Conservation (phyloP, 2,888 invertebrate species). For the Bursaphelenchus okinawaensis region DNA sequence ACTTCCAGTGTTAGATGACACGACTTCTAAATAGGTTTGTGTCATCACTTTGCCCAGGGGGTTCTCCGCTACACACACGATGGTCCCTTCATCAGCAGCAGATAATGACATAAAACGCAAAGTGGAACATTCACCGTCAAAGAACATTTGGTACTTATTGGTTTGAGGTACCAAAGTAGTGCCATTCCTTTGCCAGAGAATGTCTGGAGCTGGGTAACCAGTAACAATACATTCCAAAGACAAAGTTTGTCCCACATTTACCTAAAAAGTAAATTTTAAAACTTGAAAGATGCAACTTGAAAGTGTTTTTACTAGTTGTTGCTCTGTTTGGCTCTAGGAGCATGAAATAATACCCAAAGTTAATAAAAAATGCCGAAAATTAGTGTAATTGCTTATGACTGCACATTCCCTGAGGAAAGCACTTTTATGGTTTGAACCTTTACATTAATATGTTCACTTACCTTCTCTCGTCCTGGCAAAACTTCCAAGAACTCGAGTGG, state of each 20-base stretch:
- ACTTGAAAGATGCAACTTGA: constrained; percentile 4
- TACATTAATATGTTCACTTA: too few species aligned
- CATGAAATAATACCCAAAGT: constrained; percentile 5
- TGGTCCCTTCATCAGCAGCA: constrained; percentile 26
- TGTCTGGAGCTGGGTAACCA: constrained; percentile 49
- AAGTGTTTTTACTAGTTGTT: neutral
- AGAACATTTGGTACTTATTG: constrained; percentile 42
- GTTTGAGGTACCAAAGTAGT: constrained; percentile 41
- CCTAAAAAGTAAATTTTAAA: too few species aligned
- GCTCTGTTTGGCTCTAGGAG: neutral
- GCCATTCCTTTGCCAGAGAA: constrained; percentile 51
- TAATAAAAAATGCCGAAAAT: too few species aligned
- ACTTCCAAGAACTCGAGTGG: constrained; percentile 52
- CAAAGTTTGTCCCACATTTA: constrained; percentile 38
- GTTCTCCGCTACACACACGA: constrained; percentile 31
- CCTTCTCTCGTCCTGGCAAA: constrained; percentile 44
- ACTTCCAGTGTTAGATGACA: constrained; percentile 27
- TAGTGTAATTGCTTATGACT: too few species aligned
- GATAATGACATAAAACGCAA: constrained; percentile 37
- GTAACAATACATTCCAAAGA: constrained; percentile 53
- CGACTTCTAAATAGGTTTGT: constrained; percentile 43
- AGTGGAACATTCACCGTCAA: constrained; percentile 56
- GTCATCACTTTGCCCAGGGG: constrained; percentile 25
- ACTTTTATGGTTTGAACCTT: too few species aligned
- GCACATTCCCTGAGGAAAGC: too few species aligned